Evolutionary conservation across 2,113 vertebrate species (phyloP), one percentile per base, ranked within the genome.

Genomic region (Phyllostomus hastatus): DNA sequence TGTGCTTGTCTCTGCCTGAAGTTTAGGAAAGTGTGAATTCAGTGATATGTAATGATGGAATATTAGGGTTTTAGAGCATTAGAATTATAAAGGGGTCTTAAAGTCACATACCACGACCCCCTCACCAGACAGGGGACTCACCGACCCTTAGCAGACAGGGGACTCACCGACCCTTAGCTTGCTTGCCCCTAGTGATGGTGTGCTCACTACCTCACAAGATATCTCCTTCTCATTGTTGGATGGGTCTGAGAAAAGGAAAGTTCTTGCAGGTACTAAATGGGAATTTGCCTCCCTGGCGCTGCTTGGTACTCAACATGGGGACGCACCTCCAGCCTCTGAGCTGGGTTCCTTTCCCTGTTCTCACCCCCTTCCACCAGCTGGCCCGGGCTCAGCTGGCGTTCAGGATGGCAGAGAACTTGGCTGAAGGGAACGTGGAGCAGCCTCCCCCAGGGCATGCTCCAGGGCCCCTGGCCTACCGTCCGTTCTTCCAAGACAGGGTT

Each of bases 161-260:
- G 6, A 33, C 46, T 57, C 57, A 0, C 14, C 12, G 1, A 7
- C 66, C 16, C 20, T 78, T 4, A 0, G 38, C 33, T 48, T 26
- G 38, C 50, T 41, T 75, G 0, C 52, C 19, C 83, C 59, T 15
- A 5, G 26, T 19, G 4, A 12, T 2, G 4, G 22, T 15, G 31
- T 0, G 12, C 38, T 82, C 11, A 1, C 50, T 16, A 0, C 48
- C 50, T 43, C 66, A 5, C 4, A 1, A 7, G 5, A 28, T 0
- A 2, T 10, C 6, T 1, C 28, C 81, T 75, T 43, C 86, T 72
- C 64, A 1, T 1, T 22, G 10, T 4, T 48, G 24, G 28, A 2
- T 17, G 28, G n/a, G 17, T 85, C 80, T 48, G 31, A 69, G 70
- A 59, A 57, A 5, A n/a, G 73, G 79, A 8, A 67, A 3, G 17